Conservation (phyloP, 2,113 vertebrate genomes). For the Condylura cristata region DNA sequence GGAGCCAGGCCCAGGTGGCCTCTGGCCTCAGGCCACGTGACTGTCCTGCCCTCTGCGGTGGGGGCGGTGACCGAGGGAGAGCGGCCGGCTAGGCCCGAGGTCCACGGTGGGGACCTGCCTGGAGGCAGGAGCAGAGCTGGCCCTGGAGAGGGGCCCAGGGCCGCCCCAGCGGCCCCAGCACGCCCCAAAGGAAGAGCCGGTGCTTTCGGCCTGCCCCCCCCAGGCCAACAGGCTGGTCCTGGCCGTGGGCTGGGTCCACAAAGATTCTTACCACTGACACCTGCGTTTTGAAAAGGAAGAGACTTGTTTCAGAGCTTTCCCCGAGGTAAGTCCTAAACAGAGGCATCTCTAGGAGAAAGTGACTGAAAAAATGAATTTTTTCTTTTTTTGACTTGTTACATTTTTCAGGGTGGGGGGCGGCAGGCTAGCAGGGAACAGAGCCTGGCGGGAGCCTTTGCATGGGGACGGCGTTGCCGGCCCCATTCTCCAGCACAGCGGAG, state of each 20-base stretch:
- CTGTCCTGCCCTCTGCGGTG: no score
- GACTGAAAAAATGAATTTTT: background rate
- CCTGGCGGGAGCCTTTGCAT: background rate
- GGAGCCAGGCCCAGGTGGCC: no score
- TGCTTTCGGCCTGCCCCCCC: no score
- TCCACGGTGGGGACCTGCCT: no score
- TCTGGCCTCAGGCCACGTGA: no score
- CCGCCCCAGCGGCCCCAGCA: no score
- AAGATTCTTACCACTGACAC: background rate
- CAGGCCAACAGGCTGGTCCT: background rate
- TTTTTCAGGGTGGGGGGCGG: background rate
- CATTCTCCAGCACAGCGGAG: background rate
- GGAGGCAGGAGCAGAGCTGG: no score
- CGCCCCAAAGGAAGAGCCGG: no score
- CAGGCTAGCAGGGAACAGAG: background rate
- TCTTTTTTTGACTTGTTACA: background rate
- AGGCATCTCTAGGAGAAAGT: background rate
- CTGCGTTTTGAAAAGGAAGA: background rate
- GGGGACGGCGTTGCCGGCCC: background rate
- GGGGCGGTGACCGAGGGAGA: no score
- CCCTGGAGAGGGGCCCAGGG: no score
- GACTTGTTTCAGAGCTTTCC: background rate
- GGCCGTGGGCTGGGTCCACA: background rate
- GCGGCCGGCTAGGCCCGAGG: no score
- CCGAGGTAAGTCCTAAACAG: background rate